Base-by-base conservation (phyloP, 2,888 invertebrate species). In the Lingula anatina region DNA sequence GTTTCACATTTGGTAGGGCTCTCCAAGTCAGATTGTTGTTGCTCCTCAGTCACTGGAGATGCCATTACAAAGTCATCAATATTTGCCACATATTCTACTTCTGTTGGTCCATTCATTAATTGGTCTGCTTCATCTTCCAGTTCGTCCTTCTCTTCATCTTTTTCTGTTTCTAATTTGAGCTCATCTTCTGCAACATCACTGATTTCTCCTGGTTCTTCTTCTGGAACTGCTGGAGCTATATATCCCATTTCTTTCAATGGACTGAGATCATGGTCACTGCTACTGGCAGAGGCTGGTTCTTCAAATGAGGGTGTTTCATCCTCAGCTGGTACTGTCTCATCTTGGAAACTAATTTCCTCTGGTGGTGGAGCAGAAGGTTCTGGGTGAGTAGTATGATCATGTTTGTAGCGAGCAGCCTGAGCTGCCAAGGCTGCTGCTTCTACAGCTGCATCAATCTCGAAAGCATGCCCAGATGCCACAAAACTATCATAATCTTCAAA, bases 31-130 rank as follows among this genome's bases (percentile, higher is more conserved):
- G n/a, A n/a, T n/a, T n/a, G n/a, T n/a, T n/a, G n/a, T n/a, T n/a
- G n/a, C n/a, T n/a, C n/a, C n/a, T n/a, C n/a, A n/a, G n/a, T n/a
- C n/a, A n/a, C n/a, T n/a, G n/a, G n/a, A 31, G 31, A 12, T 31
- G 31, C 15, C 31, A 12, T 9, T 12, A 31, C 9, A 31, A 31
- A 50, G 9, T 50, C 45, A 51, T 72, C 71, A 49, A 65, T 65
- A 61, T 80, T 80, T 24, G 80, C 78, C 46, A 73, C 70, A 59
- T 78, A 81, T 21, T 80, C 80, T 36, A 80, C 80, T 70, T 81
- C 80, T 41, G 80, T 79, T 46, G 81, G 81, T 12, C 81, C 81
- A 73, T 81, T 81, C 21, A 61, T 59, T 20, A 66, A 45, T 18
- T 36, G 38, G n/a, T 41, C 35, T 39, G 20, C 50, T 47, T n/a